Conservation (phyloP, 2,113 vertebrate genomes). For the Halcyon senegalensis region DNA sequence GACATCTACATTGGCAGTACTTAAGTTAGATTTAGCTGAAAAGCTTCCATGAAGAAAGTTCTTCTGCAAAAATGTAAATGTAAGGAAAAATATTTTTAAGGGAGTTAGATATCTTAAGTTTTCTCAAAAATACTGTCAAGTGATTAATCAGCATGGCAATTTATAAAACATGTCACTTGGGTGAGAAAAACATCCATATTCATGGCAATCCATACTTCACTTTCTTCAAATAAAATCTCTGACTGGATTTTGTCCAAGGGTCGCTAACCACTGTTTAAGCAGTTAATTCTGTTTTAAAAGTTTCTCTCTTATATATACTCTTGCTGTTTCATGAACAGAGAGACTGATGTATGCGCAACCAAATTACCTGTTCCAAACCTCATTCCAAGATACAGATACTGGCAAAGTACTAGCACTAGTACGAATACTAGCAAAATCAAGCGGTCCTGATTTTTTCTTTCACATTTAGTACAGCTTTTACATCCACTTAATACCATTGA, state of each 20-base stretch:
- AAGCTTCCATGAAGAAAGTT: background rate
- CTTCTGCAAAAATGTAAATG: background rate
- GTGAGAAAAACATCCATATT: background rate
- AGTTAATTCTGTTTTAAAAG: background rate
- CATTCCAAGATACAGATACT: background rate
- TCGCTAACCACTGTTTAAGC: background rate
- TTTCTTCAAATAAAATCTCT: background rate
- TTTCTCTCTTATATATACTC: background rate
- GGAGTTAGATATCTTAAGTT: background rate
- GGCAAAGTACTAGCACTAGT: too few species aligned
- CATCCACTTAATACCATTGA: background rate
- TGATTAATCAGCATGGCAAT: background rate
- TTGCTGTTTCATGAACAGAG: background rate
- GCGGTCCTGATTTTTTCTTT: background rate
- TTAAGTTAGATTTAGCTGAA: background rate
- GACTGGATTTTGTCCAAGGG: background rate
- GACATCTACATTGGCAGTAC: background rate
- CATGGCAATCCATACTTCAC: background rate
- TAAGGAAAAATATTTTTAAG: background rate
- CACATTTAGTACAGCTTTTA: background rate
- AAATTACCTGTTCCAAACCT: background rate
- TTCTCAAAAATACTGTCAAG: background rate
- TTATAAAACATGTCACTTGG: background rate
- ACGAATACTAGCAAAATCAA: background rate
- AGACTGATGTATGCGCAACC: background rate